These are phyloP conservation scores for Petrolisthes cinctipes DNA, from an alignment of 2,888 invertebrate species.

Conservation along the genomic window DNA sequence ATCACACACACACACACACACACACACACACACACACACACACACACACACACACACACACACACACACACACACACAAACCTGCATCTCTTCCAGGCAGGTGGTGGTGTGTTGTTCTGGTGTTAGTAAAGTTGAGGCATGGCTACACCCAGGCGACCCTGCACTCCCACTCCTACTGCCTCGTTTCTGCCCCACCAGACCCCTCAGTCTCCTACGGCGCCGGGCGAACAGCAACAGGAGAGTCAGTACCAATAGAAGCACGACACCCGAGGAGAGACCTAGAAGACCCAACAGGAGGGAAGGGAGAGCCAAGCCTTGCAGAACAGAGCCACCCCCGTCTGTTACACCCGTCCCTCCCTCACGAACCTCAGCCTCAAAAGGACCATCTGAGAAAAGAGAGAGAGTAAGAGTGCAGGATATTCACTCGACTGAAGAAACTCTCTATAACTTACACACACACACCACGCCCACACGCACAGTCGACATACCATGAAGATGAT, in stretches of 20 bases:
- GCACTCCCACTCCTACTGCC: neutral
- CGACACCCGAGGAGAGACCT: conserved; percentile 43
- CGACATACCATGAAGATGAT: conserved; percentile 32
- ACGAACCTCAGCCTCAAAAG: conserved; percentile 57
- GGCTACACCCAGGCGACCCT: neutral
- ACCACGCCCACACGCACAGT: neutral
- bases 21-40: conserved; percentile 1
- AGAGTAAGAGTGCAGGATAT: neutral
- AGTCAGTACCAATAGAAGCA: conserved; percentile 52
- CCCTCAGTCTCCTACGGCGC: conserved; percentile 12
- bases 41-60: conserved; percentile 1
- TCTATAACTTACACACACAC: neutral
- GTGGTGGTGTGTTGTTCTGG: conserved; percentile 2
- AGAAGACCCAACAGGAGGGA: conserved; percentile 40
- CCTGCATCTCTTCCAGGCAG: conserved; percentile 34
- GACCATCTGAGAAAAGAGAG: conserved; percentile 36
- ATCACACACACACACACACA: neutral
- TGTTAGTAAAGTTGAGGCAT: neutral
- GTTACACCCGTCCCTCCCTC: conserved; percentile 8
- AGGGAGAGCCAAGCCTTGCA: conserved; percentile 9
- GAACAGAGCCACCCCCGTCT: neutral
- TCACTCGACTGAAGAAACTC: neutral
- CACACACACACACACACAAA: neutral
- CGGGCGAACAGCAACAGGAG: conserved; percentile 37
- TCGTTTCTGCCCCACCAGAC: neutral